These are phyloP conservation scores for Oscheius sp. DNA, from an alignment of 2,888 invertebrate species.

Conservation along the genomic window DNA sequence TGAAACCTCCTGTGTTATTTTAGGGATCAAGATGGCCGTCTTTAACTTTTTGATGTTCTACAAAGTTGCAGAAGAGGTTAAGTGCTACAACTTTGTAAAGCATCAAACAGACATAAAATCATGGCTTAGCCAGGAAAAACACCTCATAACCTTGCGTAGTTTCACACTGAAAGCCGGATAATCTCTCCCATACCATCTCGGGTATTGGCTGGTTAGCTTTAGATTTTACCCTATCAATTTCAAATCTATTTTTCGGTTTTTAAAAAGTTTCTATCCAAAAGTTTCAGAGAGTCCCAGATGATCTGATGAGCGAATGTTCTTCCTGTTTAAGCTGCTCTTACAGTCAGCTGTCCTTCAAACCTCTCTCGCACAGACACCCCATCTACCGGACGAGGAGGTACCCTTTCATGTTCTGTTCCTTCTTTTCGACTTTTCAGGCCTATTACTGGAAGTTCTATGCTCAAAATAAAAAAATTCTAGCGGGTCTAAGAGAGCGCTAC, in stretches of 20 bases:
- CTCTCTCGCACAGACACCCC: background rate
- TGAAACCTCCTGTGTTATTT: no score
- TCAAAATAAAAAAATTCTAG: conserved; percentile 59
- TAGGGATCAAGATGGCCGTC: no score
- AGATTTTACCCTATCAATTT: no score
- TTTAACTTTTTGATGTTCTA: no score
- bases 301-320: conserved; percentile 35
- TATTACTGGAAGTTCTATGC: conserved; percentile 64
- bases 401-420: background rate
- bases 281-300: conserved; percentile 12
- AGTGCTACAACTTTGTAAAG: no score
- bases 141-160: no score
- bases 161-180: no score
- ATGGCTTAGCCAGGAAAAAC: no score
- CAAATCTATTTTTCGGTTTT: background rate
- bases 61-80: no score
- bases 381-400: conserved; percentile 7
- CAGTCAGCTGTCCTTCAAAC: conserved; percentile 17
- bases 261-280: background rate
- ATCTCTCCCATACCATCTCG: no score
- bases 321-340: conserved; percentile 28
- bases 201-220: no score
- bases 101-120: no score
- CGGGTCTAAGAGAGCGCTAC: conserved; percentile 55
- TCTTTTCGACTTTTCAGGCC: conserved; percentile 43